These are phyloP conservation scores for Nephila pilipes DNA, from an alignment of 1,140 invertebrate genomes.

Conservation along the genomic window DNA sequence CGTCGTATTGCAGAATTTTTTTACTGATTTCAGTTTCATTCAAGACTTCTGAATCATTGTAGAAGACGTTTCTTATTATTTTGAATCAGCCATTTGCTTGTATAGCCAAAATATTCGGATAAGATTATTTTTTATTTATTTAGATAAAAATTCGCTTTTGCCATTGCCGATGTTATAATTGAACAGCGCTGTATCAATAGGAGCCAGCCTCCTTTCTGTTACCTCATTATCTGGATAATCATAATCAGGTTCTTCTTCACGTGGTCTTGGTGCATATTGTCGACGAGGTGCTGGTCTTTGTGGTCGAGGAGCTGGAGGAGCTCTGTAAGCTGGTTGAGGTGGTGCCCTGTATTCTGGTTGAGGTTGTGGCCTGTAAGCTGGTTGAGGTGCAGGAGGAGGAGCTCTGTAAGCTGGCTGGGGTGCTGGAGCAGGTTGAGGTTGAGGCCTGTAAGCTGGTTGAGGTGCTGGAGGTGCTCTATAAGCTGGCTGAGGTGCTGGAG, in stretches of 20 bases:
- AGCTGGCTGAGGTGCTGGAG: conserved; percentile 24
- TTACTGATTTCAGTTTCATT: not conserved
- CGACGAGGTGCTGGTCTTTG: not conserved
- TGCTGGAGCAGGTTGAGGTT: not conserved
- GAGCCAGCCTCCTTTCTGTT: conserved; percentile 42
- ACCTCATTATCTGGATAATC: conserved; percentile 66
- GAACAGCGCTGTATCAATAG: conserved; percentile 53
- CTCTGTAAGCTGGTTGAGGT: not conserved
- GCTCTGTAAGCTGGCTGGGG: conserved; percentile 26
- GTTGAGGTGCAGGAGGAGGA: conserved; percentile 50
- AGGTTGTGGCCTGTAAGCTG: not conserved
- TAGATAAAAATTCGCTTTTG: not conserved
- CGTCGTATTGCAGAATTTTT: not conserved
- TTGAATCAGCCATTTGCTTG: not conserved
- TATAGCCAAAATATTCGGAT: not conserved
- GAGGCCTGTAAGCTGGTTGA: conserved; percentile 36
- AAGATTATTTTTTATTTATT: not conserved
- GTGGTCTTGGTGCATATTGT: not conserved
- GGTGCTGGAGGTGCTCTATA: not conserved
- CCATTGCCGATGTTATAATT: conserved; percentile 68
- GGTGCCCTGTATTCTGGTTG: conserved; percentile 3
- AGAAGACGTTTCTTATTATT: not conserved
- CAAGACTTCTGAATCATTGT: not conserved
- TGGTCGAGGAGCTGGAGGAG: not conserved
- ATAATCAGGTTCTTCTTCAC: conserved; percentile 43